These are phyloP conservation scores for Halisarca cf. caerulea DNA, from an alignment of 37 sponge, comb jelly and placozoan genomes.

Conservation along the genomic window DNA sequence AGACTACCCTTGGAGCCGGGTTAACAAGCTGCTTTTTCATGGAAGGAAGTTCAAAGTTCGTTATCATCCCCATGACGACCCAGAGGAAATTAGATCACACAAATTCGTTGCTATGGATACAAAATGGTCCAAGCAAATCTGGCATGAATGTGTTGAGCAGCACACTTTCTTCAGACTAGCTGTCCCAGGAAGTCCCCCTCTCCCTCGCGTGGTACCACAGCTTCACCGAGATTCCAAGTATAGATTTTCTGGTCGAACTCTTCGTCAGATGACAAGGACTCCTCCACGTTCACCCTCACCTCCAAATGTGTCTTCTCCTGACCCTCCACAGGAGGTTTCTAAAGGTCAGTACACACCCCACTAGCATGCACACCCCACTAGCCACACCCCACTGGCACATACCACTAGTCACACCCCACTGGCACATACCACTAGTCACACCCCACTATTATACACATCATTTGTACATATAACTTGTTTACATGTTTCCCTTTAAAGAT, in stretches of 20 bases:
- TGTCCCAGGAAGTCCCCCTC: slow-evolving; percentile 8
- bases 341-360: not conserved
- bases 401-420: not conserved
- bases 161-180: slow-evolving; percentile 79
- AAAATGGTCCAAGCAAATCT: slow-evolving; percentile 61
- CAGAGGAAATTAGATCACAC: slow-evolving; percentile 8
- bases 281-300: not conserved
- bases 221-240: slow-evolving; percentile 37
- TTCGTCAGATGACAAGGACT: slow-evolving; percentile 35
- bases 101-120: not conserved
- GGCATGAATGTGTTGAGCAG: slow-evolving; percentile 83
- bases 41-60: slow-evolving; percentile 53
- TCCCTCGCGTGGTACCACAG: slow-evolving; percentile 8
- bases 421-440: not conserved
- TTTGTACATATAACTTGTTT: too few relatives aligned
- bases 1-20: slow-evolving; percentile 49
- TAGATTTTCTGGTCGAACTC: slow-evolving; percentile 70
- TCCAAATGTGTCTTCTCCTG: not conserved
- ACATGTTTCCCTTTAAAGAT: not conserved
- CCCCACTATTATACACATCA: not conserved
- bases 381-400: not conserved
- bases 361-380: not conserved
- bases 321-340: too few relatives aligned
- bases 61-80: slow-evolving; percentile 39
- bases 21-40: slow-evolving; percentile 73